Base-by-base conservation (phyloP, 2,113 vertebrate species). In the Gasterosteus nipponicus region DNA sequence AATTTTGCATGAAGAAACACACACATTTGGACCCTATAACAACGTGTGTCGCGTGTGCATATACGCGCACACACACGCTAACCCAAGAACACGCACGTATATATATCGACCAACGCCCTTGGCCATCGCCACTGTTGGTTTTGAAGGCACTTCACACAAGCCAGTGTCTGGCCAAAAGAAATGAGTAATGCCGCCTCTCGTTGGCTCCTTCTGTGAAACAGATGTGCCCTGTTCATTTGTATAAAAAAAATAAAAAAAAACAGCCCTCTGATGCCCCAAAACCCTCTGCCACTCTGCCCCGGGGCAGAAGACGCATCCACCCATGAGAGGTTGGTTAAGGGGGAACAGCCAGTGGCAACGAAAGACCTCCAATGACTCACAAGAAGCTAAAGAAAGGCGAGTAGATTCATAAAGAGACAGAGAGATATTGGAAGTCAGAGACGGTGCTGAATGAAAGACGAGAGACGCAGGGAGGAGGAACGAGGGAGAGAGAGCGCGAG, bases 141-240 rank as follows among this genome's bases (percentile, higher is more conserved):
- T 89, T 90, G 88, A 88, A 90, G 88, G 91, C 89, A 89, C 91
- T 92, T 91, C 89, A 92, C 86, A 91, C 87, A 80, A 88, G 85
- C 75, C 70, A 85, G 70, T 68, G 89, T 92, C 91, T 92, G 87
- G 89, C 91, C 91, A 93, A 90, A 73, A 89, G 86, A 89, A 90
- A 92, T 90, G 86, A 92, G 86, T 89, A 91, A 92, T 90, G 88
- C 89, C 87, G 86, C 83, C 89, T 87, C 89, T 89, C 89, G 89
- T 90, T 89, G 91, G 87, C 87, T 91, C 83, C 79, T 84, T 85
- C 86, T 89, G 89, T 4, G 26, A 86, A 90, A 85, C 92, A 93
- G 85, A 93, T 92, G 92, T 89, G 89, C 87, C 90, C 85, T 88
- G 87, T 91, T 88, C 89, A 78, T 82, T 75, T 69, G 81, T 64